Evolutionary conservation across 1,140 invertebrate genomes (phyloP), one percentile per base, ranked within the genome.

Genomic region (Bombus waltoni): DNA sequence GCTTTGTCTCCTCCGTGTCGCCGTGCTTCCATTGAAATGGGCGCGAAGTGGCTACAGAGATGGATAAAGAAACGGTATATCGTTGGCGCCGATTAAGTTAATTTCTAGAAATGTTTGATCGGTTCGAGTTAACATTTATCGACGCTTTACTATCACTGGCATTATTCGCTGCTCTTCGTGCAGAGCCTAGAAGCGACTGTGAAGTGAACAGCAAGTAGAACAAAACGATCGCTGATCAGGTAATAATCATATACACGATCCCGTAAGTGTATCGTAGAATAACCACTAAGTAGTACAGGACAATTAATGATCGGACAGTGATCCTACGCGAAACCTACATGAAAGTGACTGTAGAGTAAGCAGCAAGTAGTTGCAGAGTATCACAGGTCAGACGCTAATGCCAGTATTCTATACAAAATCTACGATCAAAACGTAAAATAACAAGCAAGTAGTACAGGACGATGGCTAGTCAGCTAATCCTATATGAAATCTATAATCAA

Each of bases 41-140:
- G 47, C 75, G 42, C 59, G 25, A 76, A 66, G 25, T 62, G 82
- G n/a, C 57, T 66, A 84, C 62, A 66, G 66, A 62, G n/a, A 79
- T 62, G 47, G 40, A 79, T 72, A 53, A 66, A 25, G 42, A 59
- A 79, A 47, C 75, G 74, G 38, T 79, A 35, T 6, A 40, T 65
- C 73, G 40, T n/a, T 35, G 18, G 25, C 28, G 35, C n/a, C 11
- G 73, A 83, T 77, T 68, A 77, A 68, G 62, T 83, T 68, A 42
- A 83, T 83, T 83, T 53, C 73, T 8, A 44, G 62, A 53, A 66
- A 66, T 22, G 32, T 40, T 38, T 44, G 32, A 53, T 83, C 38
- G 59, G 10, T n/a, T 42, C 32, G 25, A 32, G 22, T 22, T 44
- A n/a, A 35, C 35, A 3, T 25, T 77, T 75, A 38, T 75, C 47